Conservation (phyloP, 2,113 vertebrate species). For the Amphiprion ocellaris region DNA sequence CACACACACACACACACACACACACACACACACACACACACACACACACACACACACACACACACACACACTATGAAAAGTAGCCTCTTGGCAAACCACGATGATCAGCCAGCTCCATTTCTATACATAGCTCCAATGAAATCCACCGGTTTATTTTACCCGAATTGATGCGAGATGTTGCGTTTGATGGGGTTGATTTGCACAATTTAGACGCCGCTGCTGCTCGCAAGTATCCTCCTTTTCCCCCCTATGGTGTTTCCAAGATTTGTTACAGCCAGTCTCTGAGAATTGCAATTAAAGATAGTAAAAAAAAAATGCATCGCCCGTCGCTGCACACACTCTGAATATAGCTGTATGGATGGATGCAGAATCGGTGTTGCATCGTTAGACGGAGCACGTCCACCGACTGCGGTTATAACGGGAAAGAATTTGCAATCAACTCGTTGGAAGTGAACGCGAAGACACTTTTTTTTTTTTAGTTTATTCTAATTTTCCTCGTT, state of each 20-base stretch:
- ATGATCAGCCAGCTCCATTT: constrained; percentile 40
- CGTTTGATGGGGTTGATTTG: constrained; percentile 18
- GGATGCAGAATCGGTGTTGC: constrained; percentile 60
- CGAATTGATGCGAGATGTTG: constrained; percentile 1
- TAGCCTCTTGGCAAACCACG: constrained; percentile 48
- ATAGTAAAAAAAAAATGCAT: constrained; percentile 6
- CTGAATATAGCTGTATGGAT: constrained; percentile 18
- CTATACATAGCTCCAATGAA: constrained; percentile 32
- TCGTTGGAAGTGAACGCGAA: constrained; percentile 60
- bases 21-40: not conserved
- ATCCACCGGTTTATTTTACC: constrained; percentile 17
- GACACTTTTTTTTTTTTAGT: constrained; percentile 67
- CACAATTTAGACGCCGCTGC: constrained; percentile 22
- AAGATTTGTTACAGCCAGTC: not conserved
- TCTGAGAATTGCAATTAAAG: constrained; percentile 12
- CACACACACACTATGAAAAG: constrained; percentile 54
- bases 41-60: constrained; percentile 2
- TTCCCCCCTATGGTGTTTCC: constrained; percentile 5
- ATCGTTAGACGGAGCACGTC: constrained; percentile 69
- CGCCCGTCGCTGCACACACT: not conserved
- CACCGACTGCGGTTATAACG: constrained; percentile 57
- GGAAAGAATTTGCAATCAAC: constrained; percentile 57
- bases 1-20: not conserved
- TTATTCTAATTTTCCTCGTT: constrained; percentile 13
- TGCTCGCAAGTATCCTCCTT: constrained; percentile 26